A percentile compares a stretch with the other conserved stretches of the same genome.
phyloP scores from a whole-genome alignment of 2,113 vertebrate species.

The Mirounga angustirostris region DNA sequence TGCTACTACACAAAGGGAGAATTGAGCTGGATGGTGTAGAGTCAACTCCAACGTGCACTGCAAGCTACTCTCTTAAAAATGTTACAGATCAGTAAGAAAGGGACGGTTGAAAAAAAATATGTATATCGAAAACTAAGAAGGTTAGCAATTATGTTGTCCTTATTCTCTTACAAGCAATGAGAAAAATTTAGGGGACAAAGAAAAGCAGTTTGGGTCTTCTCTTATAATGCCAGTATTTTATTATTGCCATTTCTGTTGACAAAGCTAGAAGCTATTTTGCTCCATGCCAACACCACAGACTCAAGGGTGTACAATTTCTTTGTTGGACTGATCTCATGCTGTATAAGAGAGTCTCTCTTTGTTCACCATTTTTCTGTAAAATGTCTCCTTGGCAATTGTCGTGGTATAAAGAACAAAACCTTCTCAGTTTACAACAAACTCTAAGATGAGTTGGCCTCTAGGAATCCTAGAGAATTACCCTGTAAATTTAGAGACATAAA shows the following conservation, averaged over 20 bases:
- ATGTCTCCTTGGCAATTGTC: not conserved
- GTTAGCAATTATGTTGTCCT: not conserved
- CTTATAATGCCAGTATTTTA: not conserved
- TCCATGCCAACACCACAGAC: accelerated
- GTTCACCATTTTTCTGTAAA: slow-evolving; percentile 28
- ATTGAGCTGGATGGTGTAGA: not conserved
- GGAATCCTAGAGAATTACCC: not conserved
- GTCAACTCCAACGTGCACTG: not conserved
- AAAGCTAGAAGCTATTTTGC: slow-evolving; percentile 58
- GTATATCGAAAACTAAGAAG: not conserved
- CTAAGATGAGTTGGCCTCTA: not conserved
- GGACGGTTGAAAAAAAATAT: not conserved
- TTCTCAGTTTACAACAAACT: slow-evolving; percentile 31
- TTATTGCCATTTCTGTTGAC: slow-evolving; percentile 36
- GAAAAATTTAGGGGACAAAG: not conserved
- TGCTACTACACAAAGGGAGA: not conserved
- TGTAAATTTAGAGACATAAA: not conserved
- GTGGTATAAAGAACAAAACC: not conserved
- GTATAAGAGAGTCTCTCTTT: slow-evolving; percentile 6
- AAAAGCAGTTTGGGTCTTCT: not conserved
- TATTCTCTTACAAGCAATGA: slow-evolving; percentile 36
- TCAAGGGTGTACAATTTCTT: not conserved
- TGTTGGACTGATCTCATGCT: not conserved
- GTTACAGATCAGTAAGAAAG: not conserved
- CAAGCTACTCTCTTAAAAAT: not conserved